phyloP scores from a whole-genome alignment of 1,140 invertebrate genomes.

The Drosophila biarmipes region DNA sequence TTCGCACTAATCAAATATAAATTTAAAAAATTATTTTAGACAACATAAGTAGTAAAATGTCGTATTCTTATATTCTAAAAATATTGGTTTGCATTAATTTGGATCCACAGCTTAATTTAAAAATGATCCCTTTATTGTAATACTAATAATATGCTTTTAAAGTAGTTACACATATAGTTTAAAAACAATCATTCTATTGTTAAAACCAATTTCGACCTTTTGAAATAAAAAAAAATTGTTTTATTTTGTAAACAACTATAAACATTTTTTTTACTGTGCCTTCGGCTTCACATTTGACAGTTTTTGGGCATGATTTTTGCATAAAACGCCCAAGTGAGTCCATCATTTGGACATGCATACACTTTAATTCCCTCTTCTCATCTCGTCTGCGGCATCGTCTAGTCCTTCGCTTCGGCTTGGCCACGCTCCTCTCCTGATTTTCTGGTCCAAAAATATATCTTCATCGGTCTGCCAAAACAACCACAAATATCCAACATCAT shows the following conservation, averaged over 20 bases:
- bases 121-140: too few species aligned
- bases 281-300: constrained; percentile 16
- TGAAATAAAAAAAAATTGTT: too few species aligned
- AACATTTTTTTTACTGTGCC: not conserved
- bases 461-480: constrained; percentile 16
- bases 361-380: constrained; percentile 35
- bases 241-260: too few species aligned
- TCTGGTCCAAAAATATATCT: not conserved
- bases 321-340: constrained; percentile 45
- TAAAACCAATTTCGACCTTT: too few species aligned
- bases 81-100: too few species aligned
- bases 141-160: too few species aligned
- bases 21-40: not conserved
- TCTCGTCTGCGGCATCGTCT: constrained; percentile 21
- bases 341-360: constrained; percentile 51
- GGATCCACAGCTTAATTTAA: too few species aligned
- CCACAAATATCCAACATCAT: constrained; percentile 40
- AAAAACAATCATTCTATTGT: too few species aligned
- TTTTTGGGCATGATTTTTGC: constrained; percentile 45
- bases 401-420: constrained; percentile 25
- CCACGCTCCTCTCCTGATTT: constrained; percentile 1
- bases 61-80: too few species aligned
- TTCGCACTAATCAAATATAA: too few species aligned
- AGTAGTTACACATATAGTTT: too few species aligned
- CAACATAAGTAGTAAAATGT: too few species aligned